Evolutionary conservation across 2,888 invertebrate species (phyloP), one percentile per base, ranked within the genome.

Genomic region (Diarsia mendica): DNA sequence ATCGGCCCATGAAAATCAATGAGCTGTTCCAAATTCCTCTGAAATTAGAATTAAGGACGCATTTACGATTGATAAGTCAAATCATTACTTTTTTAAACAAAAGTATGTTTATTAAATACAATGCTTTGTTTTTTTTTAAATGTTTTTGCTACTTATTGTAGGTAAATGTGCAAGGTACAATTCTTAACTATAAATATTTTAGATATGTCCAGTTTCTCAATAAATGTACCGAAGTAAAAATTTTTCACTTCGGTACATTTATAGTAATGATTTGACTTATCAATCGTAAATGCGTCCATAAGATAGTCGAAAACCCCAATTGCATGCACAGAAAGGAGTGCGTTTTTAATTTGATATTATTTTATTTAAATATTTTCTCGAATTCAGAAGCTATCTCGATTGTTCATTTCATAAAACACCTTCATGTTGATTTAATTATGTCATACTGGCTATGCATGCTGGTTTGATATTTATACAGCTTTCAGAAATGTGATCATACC

Each of bases 381-480:
- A 82, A 61, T 63, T 44, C 15, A 51, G 39, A 77, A 68, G n/a
- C 18, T 28, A 64, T n/a, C 49, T 82, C 53, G 49, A 81, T 61
- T 75, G 60, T 75, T 78, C 44, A n/a, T n/a, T n/a, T n/a, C n/a
- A n/a, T 53, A 15, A 39, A 13, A 64, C 53, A 11, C 13, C 11
- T 23, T 46, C 13, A 10, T 75, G n/a, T 79, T 67, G 33, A 46
- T 39, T 39, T 39, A 8, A 39, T 67, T 44, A 44, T 53, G n/a
- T 3, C 58, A 60, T 4, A 4, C 60, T 60, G 18, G 9, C 44
- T 44, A 23, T 44, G 33, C 46, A 9, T 4, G 44, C 44, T 13
- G 20, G 11, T 64, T n/a, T 60, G 13, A 64, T 83, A 68, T 83
- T 83, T 83, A 65, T 23, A 53, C 69, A 83, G 79, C 69, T 83